phyloP scores from a whole-genome alignment of 2,113 vertebrate species.

The Dipodomys spectabilis region DNA sequence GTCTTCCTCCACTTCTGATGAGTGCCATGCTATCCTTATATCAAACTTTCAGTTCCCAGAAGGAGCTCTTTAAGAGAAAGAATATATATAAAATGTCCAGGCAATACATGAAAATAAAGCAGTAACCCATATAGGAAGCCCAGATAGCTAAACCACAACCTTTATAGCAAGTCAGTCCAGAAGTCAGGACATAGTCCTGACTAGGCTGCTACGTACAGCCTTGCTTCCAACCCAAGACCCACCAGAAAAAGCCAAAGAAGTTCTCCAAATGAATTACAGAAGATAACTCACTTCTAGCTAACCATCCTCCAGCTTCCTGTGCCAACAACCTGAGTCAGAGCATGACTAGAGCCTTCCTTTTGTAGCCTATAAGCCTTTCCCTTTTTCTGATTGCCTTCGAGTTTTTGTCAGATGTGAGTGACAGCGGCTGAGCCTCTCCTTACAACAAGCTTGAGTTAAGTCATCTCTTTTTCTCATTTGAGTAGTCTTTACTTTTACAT shows the following conservation, averaged over 20 bases:
- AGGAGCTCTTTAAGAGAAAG: background rate
- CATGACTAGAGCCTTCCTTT: too few relatives aligned
- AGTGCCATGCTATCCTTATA: background rate
- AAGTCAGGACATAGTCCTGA: background rate
- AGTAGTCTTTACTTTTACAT: background rate
- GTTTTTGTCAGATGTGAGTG: background rate
- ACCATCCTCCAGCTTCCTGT: background rate
- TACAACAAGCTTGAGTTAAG: conserved; percentile 1
- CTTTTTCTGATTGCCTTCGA: background rate
- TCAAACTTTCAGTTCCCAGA: background rate
- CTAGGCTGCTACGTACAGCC: too few relatives aligned
- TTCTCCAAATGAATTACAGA: background rate
- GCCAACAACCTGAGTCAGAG: background rate
- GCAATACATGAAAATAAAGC: background rate
- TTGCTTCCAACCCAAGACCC: background rate
- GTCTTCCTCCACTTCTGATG: background rate
- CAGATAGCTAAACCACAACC: background rate
- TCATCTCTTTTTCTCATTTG: background rate
- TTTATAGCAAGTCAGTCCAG: background rate
- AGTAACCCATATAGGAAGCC: background rate
- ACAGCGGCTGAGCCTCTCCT: background rate
- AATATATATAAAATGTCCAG: background rate
- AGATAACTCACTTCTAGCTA: background rate
- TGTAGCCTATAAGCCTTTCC: too few relatives aligned
- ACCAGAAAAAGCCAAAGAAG: background rate